phyloP scores from a whole-genome alignment of 2,113 vertebrate species.

The Tautogolabrus adspersus region DNA sequence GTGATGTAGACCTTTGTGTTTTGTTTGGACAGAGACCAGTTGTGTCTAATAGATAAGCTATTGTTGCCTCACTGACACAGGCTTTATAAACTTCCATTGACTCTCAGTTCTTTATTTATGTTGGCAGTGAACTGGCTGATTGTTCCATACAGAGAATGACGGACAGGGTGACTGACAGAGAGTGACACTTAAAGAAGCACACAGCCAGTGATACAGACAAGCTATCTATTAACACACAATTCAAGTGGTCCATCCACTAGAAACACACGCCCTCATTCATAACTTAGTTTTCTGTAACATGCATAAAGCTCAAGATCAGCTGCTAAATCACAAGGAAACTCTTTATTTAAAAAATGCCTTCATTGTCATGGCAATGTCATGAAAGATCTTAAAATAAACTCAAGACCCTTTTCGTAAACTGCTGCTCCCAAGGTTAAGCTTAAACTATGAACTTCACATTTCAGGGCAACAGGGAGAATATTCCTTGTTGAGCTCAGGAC shows the following conservation, averaged over 20 bases:
- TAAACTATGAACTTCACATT: no score
- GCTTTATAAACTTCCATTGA: slow-evolving; percentile 58
- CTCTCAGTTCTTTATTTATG: slow-evolving; percentile 46
- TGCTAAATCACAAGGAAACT: neutral
- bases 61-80: slow-evolving; percentile 60
- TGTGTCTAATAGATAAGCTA: slow-evolving; percentile 59
- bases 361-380: no score
- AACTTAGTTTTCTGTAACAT: neutral
- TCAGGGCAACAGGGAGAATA: no score
- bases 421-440: no score
- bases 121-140: slow-evolving; percentile 53
- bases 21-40: slow-evolving; percentile 57
- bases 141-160: slow-evolving; percentile 43
- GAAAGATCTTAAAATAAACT: no score
- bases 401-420: no score
- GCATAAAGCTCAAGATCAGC: neutral
- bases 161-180: slow-evolving; percentile 17
- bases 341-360: no score
- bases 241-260: slow-evolving; percentile 1
- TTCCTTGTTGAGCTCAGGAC: no score
- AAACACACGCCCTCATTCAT: neutral
- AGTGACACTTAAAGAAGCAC: slow-evolving; percentile 25
- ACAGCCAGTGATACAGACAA: slow-evolving; percentile 10
- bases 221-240: neutral
- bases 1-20: slow-evolving; percentile 46